phyloP scores from a whole-genome alignment of 2,797 vertebrate species.

The Fringilla coelebs region DNA sequence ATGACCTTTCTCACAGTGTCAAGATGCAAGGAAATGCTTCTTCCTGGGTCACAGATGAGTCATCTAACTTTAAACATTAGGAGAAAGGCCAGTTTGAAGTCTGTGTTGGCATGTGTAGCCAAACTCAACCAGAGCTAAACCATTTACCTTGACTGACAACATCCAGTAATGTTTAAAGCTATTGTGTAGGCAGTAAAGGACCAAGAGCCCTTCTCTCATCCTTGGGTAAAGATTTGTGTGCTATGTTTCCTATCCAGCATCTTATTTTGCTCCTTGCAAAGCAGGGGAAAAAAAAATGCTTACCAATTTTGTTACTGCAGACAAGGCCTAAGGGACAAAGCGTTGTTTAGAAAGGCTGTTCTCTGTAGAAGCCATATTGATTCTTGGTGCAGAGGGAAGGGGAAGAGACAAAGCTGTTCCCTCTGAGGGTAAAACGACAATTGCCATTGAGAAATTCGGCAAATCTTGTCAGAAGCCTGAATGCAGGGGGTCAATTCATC shows the following conservation, averaged over 20 bases:
- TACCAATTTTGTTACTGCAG: constrained; percentile 25
- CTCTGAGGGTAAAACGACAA: constrained; percentile 47
- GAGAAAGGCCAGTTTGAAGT: background rate
- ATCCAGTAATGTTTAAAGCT: background rate
- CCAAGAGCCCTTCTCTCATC: background rate
- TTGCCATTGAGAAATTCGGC: constrained; percentile 44
- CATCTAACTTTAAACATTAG: background rate
- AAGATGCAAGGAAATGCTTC: background rate
- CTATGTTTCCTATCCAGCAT: background rate
- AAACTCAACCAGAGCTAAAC: background rate
- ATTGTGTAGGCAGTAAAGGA: background rate
- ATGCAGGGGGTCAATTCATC: constrained; percentile 8
- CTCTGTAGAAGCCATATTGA: constrained; percentile 49
- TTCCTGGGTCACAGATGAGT: background rate
- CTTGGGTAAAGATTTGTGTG: background rate
- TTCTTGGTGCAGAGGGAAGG: constrained; percentile 33
- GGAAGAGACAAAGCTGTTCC: constrained; percentile 55
- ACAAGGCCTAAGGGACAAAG: constrained; percentile 48
- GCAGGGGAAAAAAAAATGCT: background rate
- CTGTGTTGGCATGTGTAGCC: background rate
- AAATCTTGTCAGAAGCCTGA: constrained; percentile 33
- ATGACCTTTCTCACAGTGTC: background rate
- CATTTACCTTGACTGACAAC: background rate
- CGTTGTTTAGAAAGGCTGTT: constrained; percentile 50
- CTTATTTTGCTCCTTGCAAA: constrained; percentile 19